phyloP scores from a whole-genome alignment of 2,113 vertebrate species.

The Eolophus roseicapilla region DNA sequence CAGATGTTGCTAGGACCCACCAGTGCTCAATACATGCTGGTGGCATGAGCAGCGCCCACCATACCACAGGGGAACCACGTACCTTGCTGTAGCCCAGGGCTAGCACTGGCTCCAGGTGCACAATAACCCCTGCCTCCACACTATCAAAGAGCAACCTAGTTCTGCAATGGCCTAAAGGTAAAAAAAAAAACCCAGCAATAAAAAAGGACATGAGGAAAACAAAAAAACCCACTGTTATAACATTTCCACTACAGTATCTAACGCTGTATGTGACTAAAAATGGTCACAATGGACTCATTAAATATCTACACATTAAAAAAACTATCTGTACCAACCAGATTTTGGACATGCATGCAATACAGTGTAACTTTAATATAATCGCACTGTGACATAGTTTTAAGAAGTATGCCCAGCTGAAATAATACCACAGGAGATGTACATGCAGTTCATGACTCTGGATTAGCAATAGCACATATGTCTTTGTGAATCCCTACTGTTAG shows the following conservation, averaged over 20 bases:
- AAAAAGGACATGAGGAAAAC: not conserved
- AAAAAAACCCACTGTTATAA: not conserved
- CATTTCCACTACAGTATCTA: not conserved
- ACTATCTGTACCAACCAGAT: not conserved
- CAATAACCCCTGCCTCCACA: not conserved
- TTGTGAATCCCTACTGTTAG: not conserved
- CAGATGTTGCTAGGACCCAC: not conserved
- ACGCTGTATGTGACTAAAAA: not conserved
- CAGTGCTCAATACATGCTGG: not conserved
- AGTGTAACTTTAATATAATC: not conserved
- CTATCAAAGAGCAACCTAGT: not conserved
- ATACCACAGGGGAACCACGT: accelerated
- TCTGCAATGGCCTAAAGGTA: not conserved
- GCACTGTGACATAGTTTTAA: not conserved
- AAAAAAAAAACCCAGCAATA: not conserved
- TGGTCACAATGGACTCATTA: not conserved
- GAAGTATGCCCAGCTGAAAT: not conserved
- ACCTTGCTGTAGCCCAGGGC: not conserved
- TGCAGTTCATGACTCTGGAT: not conserved
- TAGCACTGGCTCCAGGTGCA: not conserved
- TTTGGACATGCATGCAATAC: not conserved
- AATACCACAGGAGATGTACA: not conserved
- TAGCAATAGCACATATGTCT: not conserved
- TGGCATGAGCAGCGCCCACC: accelerated
- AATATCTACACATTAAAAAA: not conserved